Evolutionary conservation across 2,113 vertebrate genomes (phyloP), one percentile per base, ranked within the genome.

Genomic region (Aspidoscelis tigris): DNA sequence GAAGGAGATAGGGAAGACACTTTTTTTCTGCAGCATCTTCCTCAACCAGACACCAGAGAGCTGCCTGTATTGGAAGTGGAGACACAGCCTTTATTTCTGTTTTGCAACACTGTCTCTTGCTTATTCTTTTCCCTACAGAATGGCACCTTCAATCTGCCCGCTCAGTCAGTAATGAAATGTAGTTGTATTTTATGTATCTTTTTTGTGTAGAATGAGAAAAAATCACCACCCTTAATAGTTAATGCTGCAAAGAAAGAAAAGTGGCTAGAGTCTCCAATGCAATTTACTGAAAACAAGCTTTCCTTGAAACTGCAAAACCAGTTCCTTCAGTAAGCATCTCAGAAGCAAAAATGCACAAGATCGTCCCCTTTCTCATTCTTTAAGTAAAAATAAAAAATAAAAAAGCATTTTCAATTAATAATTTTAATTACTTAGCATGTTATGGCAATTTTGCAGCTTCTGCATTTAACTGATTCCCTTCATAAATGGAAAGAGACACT

Each of bases 261-360:
- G 33, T 58, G n/a, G 80, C 47, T 66, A 16, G 11, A 43, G 16
- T 72, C 0, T 33, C 85, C 1, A 50, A 88, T 0, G 33, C n/a
- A 66, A 66, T 74, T 0, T 74, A 50, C 47, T 50, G 47, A 47
- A 76, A 14, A 10, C 65, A 80, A 86, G 5, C 2, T 33, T 41
- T 47, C 64, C 43, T 64, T 58, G 12, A 85, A 89, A 88, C 74
- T 78, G 50, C 5, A 84, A 47, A 65, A n/a, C 18, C 20, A 65
- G 47, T 5, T 16, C 21, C 64, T 71, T 86, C 68, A 8, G 33
- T n/a, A 84, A 50, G 9, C 2, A 20, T 6, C 0, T 10, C 77
- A 75, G 41, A 53, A 9, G 70, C 68, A 4, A 44, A 90, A 88
- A 47, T 18, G 11, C 11, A 70, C 12, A 69, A 22, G 0, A 58